These are phyloP conservation scores for Pantala flavescens DNA, from an alignment of 1,140 invertebrate genomes.

Conservation along the genomic window DNA sequence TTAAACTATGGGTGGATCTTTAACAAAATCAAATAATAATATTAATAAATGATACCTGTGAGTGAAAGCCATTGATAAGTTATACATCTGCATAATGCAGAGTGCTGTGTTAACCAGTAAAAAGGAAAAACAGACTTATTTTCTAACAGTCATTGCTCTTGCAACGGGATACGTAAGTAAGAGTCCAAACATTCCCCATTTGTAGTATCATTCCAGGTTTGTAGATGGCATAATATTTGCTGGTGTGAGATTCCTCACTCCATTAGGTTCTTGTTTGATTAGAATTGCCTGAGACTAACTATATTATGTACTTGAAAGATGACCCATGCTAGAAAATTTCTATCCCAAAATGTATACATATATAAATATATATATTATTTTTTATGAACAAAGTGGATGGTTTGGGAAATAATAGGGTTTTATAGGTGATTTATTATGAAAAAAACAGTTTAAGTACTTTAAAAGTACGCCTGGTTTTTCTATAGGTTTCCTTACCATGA, in stretches of 20 bases:
- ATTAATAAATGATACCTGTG: conserved; percentile 7
- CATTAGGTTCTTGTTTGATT: background rate
- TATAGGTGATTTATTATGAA: conserved; percentile 11
- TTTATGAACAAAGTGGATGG: conserved; percentile 9
- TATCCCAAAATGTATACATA: background rate
- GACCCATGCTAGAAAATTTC: background rate
- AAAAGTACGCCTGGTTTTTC: conserved; percentile 1
- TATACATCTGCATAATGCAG: background rate
- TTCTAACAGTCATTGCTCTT: conserved; percentile 13
- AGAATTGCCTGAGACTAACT: conserved; percentile 5
- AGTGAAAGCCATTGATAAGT: background rate
- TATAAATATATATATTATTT: conserved; percentile 7
- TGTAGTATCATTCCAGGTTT: conserved; percentile 15
- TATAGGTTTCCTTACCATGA: conserved; percentile 6
- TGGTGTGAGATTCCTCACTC: background rate
- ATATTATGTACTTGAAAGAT: background rate
- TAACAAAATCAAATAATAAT: conserved; percentile 7
- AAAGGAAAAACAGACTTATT: conserved; percentile 4
- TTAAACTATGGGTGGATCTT: background rate
- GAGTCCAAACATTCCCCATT: conserved; percentile 13
- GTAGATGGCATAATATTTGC: background rate
- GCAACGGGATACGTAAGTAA: background rate
- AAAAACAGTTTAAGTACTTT: background rate
- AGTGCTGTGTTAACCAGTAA: background rate
- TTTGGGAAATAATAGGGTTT: conserved; percentile 6